Evolutionary conservation across 2,113 vertebrate genomes (phyloP), one percentile per base, ranked within the genome.

Genomic region (Tonatia bakeri): DNA sequence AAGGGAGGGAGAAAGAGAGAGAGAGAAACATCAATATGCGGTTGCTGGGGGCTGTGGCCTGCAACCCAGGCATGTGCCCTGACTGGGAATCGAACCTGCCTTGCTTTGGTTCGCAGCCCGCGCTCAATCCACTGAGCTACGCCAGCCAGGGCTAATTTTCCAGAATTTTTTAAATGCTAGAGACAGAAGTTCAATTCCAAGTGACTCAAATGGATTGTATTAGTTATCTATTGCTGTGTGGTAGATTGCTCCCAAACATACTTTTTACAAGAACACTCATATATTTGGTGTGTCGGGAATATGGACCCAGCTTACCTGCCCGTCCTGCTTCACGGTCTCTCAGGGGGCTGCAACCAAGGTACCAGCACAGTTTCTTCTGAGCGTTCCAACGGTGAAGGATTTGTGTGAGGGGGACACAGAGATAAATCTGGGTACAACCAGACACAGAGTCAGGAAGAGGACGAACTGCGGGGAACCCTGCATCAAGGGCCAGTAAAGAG

Each of bases 391-490:
- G 28, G 26, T 15, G 33, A 88, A 28, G 1, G 4, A 38, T 15
- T 5, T 14, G 38, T 11, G 31, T 28, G 20, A 12, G 54, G 26
- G 12, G 26, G 17, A 47, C 10, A 22, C 47, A 22, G 45, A 7
- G 24, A 9, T 40, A 73, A 38, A 26, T 33, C 13, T 33, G 17
- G 6, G 67, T 61, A 4, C 40, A 87, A 3, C 26, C 0, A 26
- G n/a, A n/a, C n/a, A n/a, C n/a, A 70, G 0, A 10, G 17, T 26
- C 15, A 54, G 43, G 6, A 72, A 47, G 65, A 73, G 6, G 7
- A 31, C 0, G 3, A 17, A 9, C 11, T 8, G 5, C 7, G 7
- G 47, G 0, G 1, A 38, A 19, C 2, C 2, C 13, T 52, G 15
- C 4, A 5, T 28, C 50, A 15, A 11, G n/a, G 2, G 8, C 12